These are phyloP conservation scores for Bursaphelenchus okinawaensis DNA, from an alignment of 2,888 invertebrate genomes.

Conservation along the genomic window DNA sequence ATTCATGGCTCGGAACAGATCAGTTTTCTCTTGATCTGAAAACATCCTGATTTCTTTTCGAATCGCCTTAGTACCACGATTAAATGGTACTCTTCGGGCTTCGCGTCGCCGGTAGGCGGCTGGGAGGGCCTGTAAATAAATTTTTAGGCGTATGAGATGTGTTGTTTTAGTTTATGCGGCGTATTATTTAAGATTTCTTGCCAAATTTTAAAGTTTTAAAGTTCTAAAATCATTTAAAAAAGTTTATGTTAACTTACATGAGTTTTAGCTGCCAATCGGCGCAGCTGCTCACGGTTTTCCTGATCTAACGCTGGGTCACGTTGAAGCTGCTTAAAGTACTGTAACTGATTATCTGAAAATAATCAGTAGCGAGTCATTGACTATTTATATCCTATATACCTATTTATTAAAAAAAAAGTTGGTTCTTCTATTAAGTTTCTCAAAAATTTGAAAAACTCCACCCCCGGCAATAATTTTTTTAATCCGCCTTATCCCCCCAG, in stretches of 20 bases:
- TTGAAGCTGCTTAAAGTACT: background rate
- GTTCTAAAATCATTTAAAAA: no score
- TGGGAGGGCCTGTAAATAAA: background rate
- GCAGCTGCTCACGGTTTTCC: background rate
- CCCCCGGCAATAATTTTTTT: no score
- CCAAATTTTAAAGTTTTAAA: no score
- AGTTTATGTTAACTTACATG: background rate
- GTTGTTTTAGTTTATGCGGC: no score
- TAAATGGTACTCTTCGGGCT: constrained; percentile 2
- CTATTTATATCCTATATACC: no score
- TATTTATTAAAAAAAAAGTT: no score
- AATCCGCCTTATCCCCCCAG: no score
- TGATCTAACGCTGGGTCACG: background rate
- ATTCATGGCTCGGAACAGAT: constrained; percentile 41
- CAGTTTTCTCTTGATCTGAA: constrained; percentile 19
- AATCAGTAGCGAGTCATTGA: no score
- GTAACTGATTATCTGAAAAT: background rate
- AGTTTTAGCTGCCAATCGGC: background rate
- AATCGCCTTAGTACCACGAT: constrained; percentile 16
- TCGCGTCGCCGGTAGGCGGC: background rate
- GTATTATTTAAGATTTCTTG: no score
- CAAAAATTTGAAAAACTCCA: no score
- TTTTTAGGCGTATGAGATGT: no score
- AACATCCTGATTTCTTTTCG: constrained; percentile 26
- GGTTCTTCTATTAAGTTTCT: no score